Base-by-base conservation (phyloP, 2,113 vertebrate species). In the Sander lucioperca region DNA sequence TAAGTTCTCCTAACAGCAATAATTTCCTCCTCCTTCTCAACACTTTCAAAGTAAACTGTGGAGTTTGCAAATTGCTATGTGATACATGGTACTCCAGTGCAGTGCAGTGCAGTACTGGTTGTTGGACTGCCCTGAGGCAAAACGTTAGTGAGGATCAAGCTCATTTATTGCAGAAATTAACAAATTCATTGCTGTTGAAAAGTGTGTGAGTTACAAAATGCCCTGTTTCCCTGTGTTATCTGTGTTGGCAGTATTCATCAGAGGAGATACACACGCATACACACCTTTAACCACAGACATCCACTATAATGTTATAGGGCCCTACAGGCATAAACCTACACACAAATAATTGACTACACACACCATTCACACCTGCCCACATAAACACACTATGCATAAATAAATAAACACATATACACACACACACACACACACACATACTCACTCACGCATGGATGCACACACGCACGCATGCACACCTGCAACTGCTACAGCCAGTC, bases 401-500 rank as follows among this genome's bases (percentile, higher is more conserved):
- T 45, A 82, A 30, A 30, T 30, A 30, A 30, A 30, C 30, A 30
- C 3, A n/a, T n/a, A n/a, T n/a, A 64, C 30, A 30, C 30, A 30
- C 3, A 76, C 23, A 69, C 62, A 62, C 15, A 5, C 33, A 73
- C 10, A 53, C 58, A n/a, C 75, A 70, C 54, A 6, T 50, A 53
- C 68, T 36, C 67, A 64, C 73, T 1, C 27, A 27, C 2, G 27
- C 2, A 27, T 27, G 27, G 2, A 73, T 53, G 56, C 30, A 61
- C 59, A 48, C 75, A 82, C 75, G 72, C 71, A 82, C 84, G 53
- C 23, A 39, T 57, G 56, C 66, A 63, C 70, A 69, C 33, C 78
- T 83, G 81, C 79, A 85, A 39, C 79, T 85, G 68, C 74, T 84
- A 23, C 36, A 84, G 76, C 21, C 23, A 33, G 33, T 77, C 27